Percentiles rank a stretch among this genome's conserved stretches.
These are phyloP conservation scores for Tiaroga cobitis DNA, from an alignment of 2,797 vertebrate species.

Conservation along the genomic window DNA sequence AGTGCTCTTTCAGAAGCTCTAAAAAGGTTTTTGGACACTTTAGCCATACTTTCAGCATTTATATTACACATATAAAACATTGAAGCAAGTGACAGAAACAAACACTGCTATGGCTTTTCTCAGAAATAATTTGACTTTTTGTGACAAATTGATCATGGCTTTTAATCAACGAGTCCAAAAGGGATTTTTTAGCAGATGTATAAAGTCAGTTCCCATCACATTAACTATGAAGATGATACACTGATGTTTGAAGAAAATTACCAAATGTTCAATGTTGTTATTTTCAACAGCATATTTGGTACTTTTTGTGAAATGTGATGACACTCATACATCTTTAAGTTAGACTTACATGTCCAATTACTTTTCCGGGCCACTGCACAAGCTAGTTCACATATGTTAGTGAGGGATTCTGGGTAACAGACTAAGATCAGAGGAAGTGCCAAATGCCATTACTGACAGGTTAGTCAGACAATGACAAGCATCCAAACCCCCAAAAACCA, in stretches of 20 bases:
- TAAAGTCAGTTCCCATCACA: background rate
- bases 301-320: too few species aligned
- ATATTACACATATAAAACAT: background rate
- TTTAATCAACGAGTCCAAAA: background rate
- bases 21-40: background rate
- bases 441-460: conserved; percentile 62
- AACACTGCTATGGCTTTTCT: background rate
- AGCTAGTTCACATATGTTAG: conserved; percentile 2
- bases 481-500: conserved; percentile 89
- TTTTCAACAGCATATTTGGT: background rate
- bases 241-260: background rate
- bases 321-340: conserved; percentile 2
- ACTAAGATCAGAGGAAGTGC: conserved; percentile 44
- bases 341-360: conserved; percentile 7
- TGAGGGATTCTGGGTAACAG: conserved; percentile 38
- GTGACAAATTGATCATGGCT: background rate
- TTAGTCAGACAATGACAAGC: conserved; percentile 77
- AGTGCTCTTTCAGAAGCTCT: conserved; percentile 1
- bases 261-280: background rate
- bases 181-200: background rate
- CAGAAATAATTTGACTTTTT: background rate
- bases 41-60: background rate
- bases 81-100: background rate
- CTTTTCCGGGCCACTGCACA: background rate
- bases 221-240: background rate